Base-by-base conservation (phyloP, 2,797 vertebrate species). In the Petrocephalus schoutedeni region DNA sequence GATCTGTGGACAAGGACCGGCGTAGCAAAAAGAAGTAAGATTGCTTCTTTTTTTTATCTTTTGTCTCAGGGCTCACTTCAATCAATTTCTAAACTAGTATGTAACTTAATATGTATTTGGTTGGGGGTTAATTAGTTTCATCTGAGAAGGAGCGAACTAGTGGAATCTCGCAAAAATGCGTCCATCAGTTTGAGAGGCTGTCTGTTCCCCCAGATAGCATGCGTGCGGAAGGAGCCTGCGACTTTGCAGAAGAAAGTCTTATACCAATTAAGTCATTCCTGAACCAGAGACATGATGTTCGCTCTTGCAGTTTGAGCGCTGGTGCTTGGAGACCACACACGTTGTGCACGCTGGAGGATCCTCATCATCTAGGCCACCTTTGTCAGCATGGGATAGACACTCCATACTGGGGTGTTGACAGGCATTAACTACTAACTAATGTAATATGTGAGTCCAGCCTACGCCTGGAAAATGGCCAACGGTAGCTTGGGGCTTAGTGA, bases 21-120 rank as follows among this genome's bases (percentile, higher is more conserved):
- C 95, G 97, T 85, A 97, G 96, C 94, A 98, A 97, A 92, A 98
- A 97, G 93, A 98, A 98, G 97, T 98, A 90, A 92, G 96, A 19
- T 49, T 4, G 49, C 36, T 59, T 88, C 23, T 67, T 51, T 54
- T 28, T 41, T 19, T 86, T n/a, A 4, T 57, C 28, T 86, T 58
- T 3, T 19, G 56, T 86, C 28, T 32, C 64, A 6, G 64, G 64
- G 64, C 28, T 21, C 19, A 4, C 21, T 21, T 83, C 16, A 41
- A n/a, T 45, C n/a, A 59, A 59, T 16, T 3, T 36, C 28, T 36
- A 57, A 14, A 45, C 36, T 61, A 86, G 16, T 64, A 61, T 64
- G 6, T 9, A 49, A 56, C 14, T 36, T 54, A 3, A 21, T 83
- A 56, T 58, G 14, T 86, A n/a, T 85, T 54, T 85, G 21, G 21